Evolutionary conservation across 2,113 vertebrate species (phyloP).

Genomic region (Pluvianellus socialis): DNA sequence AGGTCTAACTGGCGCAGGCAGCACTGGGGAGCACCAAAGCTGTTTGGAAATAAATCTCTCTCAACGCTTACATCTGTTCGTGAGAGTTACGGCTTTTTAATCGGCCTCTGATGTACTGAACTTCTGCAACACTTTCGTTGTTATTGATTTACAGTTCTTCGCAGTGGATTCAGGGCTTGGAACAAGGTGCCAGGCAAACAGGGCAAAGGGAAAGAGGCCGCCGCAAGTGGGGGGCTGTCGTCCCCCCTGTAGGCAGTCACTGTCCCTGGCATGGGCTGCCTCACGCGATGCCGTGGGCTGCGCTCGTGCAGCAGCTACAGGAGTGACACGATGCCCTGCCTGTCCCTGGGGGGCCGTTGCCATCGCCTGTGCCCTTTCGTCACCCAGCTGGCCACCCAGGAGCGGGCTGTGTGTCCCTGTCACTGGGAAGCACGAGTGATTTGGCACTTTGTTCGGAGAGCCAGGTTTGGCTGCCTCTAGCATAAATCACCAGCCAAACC

Average conservation of each 20-base stretch:
- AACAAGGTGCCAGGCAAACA: neutral
- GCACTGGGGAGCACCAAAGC: neutral
- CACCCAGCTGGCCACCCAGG: neutral
- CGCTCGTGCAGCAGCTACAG: neutral
- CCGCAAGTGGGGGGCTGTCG: neutral
- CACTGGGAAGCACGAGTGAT: fast-evolving
- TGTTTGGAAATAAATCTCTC: neutral
- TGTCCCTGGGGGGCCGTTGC: neutral
- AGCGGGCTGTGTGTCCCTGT: neutral
- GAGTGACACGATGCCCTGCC: neutral
- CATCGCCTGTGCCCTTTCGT: neutral
- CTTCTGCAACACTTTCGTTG: fast-evolving
- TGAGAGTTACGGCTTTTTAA: neutral
- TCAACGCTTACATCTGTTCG: neutral
- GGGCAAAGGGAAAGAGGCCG: neutral
- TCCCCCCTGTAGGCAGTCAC: neutral
- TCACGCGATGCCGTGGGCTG: fast-evolving
- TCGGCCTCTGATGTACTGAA: neutral
- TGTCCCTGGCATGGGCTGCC: neutral
- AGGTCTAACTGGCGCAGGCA: neutral
- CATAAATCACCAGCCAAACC: neutral
- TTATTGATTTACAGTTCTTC: neutral
- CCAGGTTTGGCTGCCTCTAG: neutral
- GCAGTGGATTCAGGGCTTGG: neutral
- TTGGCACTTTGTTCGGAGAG: neutral